Evolutionary conservation across 2,113 vertebrate species (phyloP).

Genomic region (Hypomesus transpacificus): DNA sequence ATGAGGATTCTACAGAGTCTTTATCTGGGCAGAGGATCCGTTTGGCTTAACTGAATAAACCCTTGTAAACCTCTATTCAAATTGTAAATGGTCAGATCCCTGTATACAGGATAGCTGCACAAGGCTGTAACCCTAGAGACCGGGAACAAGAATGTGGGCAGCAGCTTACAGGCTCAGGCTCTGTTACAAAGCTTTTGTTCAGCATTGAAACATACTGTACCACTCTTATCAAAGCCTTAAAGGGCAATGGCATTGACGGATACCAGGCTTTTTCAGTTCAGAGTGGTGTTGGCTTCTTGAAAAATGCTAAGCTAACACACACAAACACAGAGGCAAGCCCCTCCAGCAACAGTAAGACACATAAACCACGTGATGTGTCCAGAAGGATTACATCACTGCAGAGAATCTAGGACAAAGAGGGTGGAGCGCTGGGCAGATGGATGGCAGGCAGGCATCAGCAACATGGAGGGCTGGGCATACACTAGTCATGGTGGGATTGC

Average conservation of each 20-base stretch:
- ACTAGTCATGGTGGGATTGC: constrained; percentile 24
- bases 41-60: not conserved
- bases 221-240: no score
- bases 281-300: not conserved
- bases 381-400: constrained; percentile 68
- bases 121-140: not conserved
- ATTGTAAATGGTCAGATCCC: not conserved
- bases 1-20: not conserved
- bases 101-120: not conserved
- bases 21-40: not conserved
- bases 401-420: constrained; percentile 72
- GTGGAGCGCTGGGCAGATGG: constrained; percentile 10
- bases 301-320: not conserved
- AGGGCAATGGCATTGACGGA: not conserved
- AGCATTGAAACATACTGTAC: no score
- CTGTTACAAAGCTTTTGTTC: no score
- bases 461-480: constrained; percentile 25
- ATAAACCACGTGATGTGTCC: constrained; percentile 61
- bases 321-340: constrained; percentile 9
- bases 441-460: constrained; percentile 41
- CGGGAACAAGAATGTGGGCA: not conserved
- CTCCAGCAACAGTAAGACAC: constrained; percentile 23
- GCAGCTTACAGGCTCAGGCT: no score
- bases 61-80: not conserved
- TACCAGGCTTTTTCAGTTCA: not conserved